Evolutionary conservation across 2,113 vertebrate genomes (phyloP).

Genomic region (Cygnus buccinator): DNA sequence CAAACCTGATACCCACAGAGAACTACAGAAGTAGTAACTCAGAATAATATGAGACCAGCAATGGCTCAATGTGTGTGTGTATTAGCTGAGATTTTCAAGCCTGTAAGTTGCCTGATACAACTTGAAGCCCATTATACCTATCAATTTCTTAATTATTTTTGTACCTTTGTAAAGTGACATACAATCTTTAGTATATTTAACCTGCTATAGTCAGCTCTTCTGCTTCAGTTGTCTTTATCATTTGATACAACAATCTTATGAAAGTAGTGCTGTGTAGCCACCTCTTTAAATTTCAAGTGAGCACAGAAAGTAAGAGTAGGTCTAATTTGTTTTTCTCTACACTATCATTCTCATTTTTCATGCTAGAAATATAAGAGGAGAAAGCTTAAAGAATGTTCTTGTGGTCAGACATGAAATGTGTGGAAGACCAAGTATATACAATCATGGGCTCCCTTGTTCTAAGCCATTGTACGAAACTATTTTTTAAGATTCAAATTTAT

Average conservation of each 20-base stretch:
- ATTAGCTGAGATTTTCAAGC: not conserved
- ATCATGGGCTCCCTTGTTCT: not conserved
- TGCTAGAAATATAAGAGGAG: not conserved
- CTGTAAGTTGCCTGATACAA: not conserved
- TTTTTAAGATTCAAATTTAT: not conserved
- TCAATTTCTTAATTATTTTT: not conserved
- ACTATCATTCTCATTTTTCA: not conserved
- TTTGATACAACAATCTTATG: not conserved
- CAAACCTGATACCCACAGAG: not conserved
- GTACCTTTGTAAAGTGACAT: not conserved
- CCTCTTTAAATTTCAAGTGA: not conserved
- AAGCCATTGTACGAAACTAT: not conserved
- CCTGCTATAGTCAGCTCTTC: not conserved
- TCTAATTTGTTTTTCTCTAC: not conserved
- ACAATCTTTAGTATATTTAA: not conserved
- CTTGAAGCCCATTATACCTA: not conserved
- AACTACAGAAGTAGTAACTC: not conserved
- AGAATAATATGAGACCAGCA: not conserved
- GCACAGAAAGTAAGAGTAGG: not conserved
- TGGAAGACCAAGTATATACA: not conserved
- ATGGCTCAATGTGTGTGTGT: fast-evolving
- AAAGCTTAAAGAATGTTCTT: not conserved
- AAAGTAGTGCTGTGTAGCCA: not conserved
- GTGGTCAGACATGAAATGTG: not conserved
- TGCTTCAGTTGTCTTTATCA: not conserved